Evolutionary conservation across 2,113 vertebrate species (phyloP).

Genomic region (Micromys minutus): DNA sequence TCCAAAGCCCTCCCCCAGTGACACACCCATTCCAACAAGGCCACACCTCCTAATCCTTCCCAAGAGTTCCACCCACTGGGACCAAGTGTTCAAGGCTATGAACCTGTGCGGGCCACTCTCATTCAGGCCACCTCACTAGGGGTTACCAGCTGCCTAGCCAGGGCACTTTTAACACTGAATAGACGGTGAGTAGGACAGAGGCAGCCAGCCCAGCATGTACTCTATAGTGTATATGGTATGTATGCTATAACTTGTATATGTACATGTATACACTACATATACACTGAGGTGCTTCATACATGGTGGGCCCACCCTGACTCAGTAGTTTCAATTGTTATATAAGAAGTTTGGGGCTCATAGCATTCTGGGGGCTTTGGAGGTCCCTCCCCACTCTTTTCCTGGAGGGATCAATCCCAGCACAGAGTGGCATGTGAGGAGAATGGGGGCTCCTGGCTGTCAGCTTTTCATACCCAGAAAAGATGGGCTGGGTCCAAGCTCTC

Average conservation of each 20-base stretch:
- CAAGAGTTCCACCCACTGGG: background rate
- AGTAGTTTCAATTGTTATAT: background rate
- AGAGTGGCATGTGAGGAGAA: background rate
- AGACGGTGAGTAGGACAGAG: background rate
- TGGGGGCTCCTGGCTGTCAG: background rate
- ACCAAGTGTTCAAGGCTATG: background rate
- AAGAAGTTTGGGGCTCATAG: background rate
- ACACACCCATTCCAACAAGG: background rate
- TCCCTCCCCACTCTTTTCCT: background rate
- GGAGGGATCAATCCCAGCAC: background rate
- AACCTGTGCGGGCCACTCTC: background rate
- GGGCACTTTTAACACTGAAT: background rate
- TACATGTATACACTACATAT: no score
- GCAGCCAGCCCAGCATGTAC: background rate
- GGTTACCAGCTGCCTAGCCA: background rate
- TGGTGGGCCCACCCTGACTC: no score
- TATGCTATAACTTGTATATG: no score
- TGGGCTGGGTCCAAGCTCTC: background rate
- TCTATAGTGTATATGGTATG: no score
- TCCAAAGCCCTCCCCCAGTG: background rate
- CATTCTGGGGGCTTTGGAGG: background rate
- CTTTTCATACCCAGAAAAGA: background rate
- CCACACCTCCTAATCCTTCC: background rate
- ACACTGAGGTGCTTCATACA: background rate
- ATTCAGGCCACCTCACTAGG: background rate